These are phyloP conservation scores for Calycopis cecrops DNA, from an alignment of 1,140 invertebrate genomes.

Conservation along the genomic window DNA sequence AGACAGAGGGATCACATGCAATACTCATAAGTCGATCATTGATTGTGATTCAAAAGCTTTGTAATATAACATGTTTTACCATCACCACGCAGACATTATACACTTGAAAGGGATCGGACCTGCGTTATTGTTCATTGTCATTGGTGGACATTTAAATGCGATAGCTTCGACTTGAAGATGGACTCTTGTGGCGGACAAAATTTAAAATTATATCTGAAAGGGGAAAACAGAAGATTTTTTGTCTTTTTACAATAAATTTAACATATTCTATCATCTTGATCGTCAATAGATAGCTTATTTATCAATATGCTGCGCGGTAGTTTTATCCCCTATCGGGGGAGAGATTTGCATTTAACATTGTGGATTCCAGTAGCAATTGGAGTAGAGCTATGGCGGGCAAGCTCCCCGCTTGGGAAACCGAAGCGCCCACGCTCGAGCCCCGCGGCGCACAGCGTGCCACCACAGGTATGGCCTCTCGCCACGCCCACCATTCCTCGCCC, in stretches of 20 bases:
- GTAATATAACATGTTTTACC: slow-evolving; percentile 4
- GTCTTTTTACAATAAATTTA: too few species aligned
- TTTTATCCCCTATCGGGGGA: slow-evolving; percentile 10
- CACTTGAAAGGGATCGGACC: not conserved
- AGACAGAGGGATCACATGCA: too few species aligned
- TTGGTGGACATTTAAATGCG: not conserved
- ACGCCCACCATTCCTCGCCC: slow-evolving; percentile 7
- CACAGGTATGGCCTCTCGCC: slow-evolving; percentile 55
- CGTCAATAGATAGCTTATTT: too few species aligned
- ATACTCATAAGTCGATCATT: not conserved
- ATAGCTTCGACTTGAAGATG: too few species aligned
- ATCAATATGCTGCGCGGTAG: not conserved
- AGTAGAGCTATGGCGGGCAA: slow-evolving; percentile 56
- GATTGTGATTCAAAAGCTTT: not conserved
- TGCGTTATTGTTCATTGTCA: not conserved
- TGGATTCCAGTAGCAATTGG: slow-evolving; percentile 70
- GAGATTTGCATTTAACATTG: slow-evolving; percentile 40
- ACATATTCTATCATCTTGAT: too few species aligned
- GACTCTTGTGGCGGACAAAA: too few species aligned
- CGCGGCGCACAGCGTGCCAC: slow-evolving; percentile 35
- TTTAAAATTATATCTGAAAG: too few species aligned
- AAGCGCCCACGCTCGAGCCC: slow-evolving; percentile 44
- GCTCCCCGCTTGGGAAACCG: slow-evolving; percentile 60
- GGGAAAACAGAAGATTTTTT: too few species aligned
- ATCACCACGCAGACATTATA: not conserved